These are phyloP conservation scores for Henricia sp. DNA, from an alignment of 53 echinoderm and acorn worm species.

Conservation along the genomic window DNA sequence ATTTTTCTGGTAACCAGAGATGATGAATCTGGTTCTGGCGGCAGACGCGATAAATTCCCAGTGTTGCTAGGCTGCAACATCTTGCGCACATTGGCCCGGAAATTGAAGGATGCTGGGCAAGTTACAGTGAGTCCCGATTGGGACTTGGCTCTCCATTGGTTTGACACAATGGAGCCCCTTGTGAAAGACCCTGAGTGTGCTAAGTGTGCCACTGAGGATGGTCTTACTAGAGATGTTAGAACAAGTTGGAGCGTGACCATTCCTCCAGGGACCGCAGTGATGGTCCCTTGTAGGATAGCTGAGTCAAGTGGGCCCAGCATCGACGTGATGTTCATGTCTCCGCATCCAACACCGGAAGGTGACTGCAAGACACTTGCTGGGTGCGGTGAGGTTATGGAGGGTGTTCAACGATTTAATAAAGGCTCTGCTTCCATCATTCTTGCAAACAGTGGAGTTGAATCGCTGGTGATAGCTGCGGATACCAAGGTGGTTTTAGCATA, in stretches of 20 bases:
- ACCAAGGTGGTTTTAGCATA: background rate
- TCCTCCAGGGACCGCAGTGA: background rate
- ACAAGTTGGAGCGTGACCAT: background rate
- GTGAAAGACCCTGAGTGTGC: background rate
- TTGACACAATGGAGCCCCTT: background rate
- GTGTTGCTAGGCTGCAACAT: conserved; percentile 11
- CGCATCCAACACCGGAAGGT: background rate
- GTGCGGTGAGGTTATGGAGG: background rate
- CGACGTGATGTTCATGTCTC: background rate
- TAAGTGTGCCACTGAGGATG: background rate
- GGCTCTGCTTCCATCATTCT: background rate
- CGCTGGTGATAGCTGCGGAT: background rate
- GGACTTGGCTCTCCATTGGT: background rate
- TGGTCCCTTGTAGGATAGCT: background rate
- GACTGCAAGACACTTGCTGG: background rate
- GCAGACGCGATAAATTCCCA: conserved; percentile 7
- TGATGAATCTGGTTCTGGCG: background rate
- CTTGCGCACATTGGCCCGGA: background rate
- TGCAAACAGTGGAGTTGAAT: background rate
- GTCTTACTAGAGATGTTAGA: background rate
- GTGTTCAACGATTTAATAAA: background rate
- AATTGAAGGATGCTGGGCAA: background rate
- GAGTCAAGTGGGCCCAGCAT: background rate
- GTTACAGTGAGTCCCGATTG: background rate
- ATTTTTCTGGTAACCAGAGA: conserved; percentile 4